Evolutionary conservation across 1,140 invertebrate genomes (phyloP), one percentile per base, ranked within the genome.

Genomic region (Anagrus nilaparvatae): DNA sequence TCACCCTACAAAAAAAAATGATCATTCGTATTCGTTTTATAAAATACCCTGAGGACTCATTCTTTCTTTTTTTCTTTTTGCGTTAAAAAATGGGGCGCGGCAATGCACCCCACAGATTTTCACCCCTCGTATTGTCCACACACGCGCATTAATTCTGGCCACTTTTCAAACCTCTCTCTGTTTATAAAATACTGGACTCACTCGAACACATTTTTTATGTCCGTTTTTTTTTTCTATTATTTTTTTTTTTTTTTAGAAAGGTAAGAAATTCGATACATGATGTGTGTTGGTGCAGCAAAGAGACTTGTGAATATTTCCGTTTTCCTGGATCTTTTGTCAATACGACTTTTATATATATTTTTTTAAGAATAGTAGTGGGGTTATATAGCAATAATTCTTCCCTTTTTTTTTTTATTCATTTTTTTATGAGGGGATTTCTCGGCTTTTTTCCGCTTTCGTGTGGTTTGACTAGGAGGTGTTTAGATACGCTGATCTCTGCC

Each of bases 141-240:
- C 55, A 58, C 56, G 59, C 58, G 59, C 59, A 53, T 59, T 62
- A 63, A 61, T 62, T 62, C 62, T 52, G 49, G 50, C 56, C 58
- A 61, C 59, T 63, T 61, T 63, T 60, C 54, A 56, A 61, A 56
- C 55, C 49, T 55, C 47, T n/a, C n/a, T n/a, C 35, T 50, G 24
- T 43, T 40, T 52, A 43, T 40, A 43, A 50, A 43, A 27, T 16
- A 30, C 49, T 49, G 52, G 50, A 54, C 52, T 44, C 20, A 24
- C 21, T 39, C 44, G 38, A 40, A 31, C 43, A 39, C 28, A 45
- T 49, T 37, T 48, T 52, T 43, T 43, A 46, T 47, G 44, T 40
- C 35, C 29, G 42, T 44, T 43, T 48, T 45, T 36, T 47, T 37
- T 47, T 44, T 38, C n/a, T n/a, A n/a, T 27, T 30, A 20, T 31